Conservation (phyloP, 2,888 invertebrate species). For the Chrysotoxum bicinctum region DNA sequence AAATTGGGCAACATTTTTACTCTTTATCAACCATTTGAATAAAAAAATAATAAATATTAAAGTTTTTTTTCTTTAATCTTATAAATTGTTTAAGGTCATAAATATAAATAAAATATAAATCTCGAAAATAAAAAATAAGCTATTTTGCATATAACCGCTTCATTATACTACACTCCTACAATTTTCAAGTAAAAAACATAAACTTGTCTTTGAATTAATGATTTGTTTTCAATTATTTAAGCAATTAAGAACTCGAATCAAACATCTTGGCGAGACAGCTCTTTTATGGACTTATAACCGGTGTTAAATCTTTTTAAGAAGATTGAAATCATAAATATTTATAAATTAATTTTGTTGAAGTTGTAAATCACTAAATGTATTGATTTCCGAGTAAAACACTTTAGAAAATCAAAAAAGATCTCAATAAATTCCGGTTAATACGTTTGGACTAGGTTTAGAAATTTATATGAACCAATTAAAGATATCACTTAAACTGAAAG, state of each 20-base stretch:
- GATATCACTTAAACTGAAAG: not conserved
- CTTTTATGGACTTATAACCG: slow-evolving; percentile 14
- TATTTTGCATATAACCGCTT: slow-evolving; percentile 10
- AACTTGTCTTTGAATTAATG: not conserved
- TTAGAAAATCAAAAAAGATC: too few species aligned
- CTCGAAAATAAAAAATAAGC: not conserved
- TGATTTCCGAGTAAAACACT: not conserved
- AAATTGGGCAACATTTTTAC: too few species aligned
- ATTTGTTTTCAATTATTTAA: not conserved
- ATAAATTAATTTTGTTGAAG: not conserved
- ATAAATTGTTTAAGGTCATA: slow-evolving; percentile 12
- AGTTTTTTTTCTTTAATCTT: not conserved
- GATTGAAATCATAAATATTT: slow-evolving; percentile 18
- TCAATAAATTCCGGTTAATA: not conserved
- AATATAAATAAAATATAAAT: not conserved
- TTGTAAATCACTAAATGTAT: not conserved
- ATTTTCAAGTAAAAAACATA: not conserved
- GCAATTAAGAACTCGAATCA: too few species aligned
- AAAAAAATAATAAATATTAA: not conserved
- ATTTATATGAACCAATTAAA: not conserved
- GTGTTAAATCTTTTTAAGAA: not conserved
- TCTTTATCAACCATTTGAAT: not conserved
- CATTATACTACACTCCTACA: slow-evolving; percentile 9
- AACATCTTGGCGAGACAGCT: not conserved
- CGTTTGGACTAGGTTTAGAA: not conserved